Percentiles rank a stretch among this genome's conserved stretches.
Evolutionary conservation across 2,113 vertebrate species (phyloP).

Genomic region (Rhinoderma darwinii): DNA sequence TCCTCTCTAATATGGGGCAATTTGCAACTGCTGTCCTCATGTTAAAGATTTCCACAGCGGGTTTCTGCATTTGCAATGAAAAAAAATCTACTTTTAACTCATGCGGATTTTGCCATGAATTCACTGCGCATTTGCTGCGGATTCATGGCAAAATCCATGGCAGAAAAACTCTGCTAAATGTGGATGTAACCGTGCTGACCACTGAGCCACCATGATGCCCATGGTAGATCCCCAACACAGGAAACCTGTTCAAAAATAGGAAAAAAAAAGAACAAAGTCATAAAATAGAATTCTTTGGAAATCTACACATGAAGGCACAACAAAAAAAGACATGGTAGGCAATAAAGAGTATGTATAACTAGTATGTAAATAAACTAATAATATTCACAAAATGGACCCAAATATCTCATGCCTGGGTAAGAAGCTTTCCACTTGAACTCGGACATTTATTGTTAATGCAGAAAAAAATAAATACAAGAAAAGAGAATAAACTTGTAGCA

Average conservation of each 20-base stretch:
- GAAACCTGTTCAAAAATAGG: background rate
- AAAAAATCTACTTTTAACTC: too few relatives aligned
- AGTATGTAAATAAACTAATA: background rate
- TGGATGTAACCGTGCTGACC: background rate
- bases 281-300: slow-evolving; percentile 5
- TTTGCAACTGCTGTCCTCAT: too few relatives aligned
- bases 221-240: background rate
- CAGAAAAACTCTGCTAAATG: too few relatives aligned
- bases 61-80: too few relatives aligned
- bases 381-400: background rate
- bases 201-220: background rate
- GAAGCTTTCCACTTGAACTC: background rate
- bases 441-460: background rate
- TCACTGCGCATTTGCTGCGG: too few relatives aligned
- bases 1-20: too few relatives aligned
- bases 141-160: too few relatives aligned
- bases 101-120: too few relatives aligned
- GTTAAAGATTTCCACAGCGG: too few relatives aligned
- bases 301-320: background rate
- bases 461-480: too few relatives aligned
- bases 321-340: background rate
- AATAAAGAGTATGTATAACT: background rate
- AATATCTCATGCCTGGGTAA: background rate
- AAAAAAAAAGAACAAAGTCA: background rate
- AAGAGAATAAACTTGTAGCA: background rate